Conservation (phyloP, 2,797 vertebrate genomes). For the Pelobates cultripes region DNA sequence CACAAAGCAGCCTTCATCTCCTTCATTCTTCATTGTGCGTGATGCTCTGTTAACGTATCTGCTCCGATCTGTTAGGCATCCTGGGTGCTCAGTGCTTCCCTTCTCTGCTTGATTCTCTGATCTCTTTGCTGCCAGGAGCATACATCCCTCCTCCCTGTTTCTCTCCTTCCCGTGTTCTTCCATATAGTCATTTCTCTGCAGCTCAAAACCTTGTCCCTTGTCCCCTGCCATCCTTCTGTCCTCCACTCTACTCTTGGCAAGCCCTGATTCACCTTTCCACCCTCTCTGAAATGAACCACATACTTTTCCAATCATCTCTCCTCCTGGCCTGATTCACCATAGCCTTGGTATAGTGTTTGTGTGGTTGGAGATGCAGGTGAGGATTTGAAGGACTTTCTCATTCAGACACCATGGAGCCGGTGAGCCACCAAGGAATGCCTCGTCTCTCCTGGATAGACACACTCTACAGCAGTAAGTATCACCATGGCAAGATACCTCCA, state of each 20-base stretch:
- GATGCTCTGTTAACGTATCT: constrained; percentile 1
- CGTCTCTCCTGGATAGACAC: constrained; percentile 98
- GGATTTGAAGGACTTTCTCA: constrained; percentile 51
- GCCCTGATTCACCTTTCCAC: constrained; percentile 1
- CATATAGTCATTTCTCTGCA: constrained; percentile 43
- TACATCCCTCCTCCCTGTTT: constrained; percentile 22
- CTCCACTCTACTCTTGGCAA: not conserved
- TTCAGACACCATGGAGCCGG: constrained; percentile 85
- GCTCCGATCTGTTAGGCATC: constrained; percentile 16
- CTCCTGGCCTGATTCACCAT: constrained; percentile 17
- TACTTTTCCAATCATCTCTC: constrained; percentile 16
- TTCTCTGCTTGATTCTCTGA: constrained; percentile 1
- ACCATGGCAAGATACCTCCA: not conserved
- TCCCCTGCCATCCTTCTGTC: constrained; percentile 39
- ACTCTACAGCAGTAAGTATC: constrained; percentile 94
- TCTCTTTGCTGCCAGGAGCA: constrained; percentile 15
- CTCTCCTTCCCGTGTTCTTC: constrained; percentile 12
- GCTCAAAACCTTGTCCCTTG: constrained; percentile 32
- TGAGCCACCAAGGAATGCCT: constrained; percentile 90
- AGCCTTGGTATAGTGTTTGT: constrained; percentile 7
- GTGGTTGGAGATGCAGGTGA: constrained; percentile 44
- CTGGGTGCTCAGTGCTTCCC: not conserved
- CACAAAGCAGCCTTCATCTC: constrained; percentile 42
- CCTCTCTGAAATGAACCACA: constrained; percentile 18
- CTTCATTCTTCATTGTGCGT: not conserved